These are phyloP conservation scores for Burhinus bistriatus DNA, from an alignment of 2,113 vertebrate genomes.

Conservation along the genomic window DNA sequence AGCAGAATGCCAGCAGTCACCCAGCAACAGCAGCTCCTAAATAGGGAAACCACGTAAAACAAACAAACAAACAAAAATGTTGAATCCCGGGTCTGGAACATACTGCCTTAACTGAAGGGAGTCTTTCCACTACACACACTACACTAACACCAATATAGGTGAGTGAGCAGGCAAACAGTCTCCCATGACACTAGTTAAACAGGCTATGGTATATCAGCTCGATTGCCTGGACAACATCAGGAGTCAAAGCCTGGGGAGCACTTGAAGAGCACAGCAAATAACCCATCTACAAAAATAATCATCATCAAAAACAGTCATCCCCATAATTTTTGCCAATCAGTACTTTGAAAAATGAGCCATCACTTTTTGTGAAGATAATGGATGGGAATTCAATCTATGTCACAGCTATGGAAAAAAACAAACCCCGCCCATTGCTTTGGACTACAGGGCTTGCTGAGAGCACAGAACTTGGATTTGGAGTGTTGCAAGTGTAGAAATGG, in stretches of 20 bases:
- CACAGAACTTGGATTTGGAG: background rate
- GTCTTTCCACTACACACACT: background rate
- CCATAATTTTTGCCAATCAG: conserved; percentile 23
- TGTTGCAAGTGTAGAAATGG: background rate
- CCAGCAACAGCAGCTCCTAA: conserved; percentile 24
- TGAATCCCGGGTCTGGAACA: conserved; percentile 9
- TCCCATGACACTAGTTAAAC: background rate
- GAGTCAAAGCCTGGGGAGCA: conserved; percentile 28
- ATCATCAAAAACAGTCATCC: conserved; percentile 45
- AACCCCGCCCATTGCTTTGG: background rate
- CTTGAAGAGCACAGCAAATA: conserved; percentile 24
- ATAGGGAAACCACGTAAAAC: background rate
- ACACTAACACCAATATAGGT: conserved; percentile 1
- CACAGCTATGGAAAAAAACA: background rate
- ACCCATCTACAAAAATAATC: conserved; percentile 41
- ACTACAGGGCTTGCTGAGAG: background rate
- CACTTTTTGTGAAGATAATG: conserved; percentile 7
- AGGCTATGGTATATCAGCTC: background rate
- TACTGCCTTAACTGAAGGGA: conserved; percentile 3
- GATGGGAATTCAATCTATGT: conserved; percentile 3
- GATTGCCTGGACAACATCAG: conserved; percentile 31
- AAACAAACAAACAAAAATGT: background rate
- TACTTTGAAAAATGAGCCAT: conserved; percentile 27
- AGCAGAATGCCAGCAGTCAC: conserved; percentile 2
- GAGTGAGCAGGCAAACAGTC: background rate